These are phyloP conservation scores for Sycophaga agraensis DNA, from an alignment of 1,140 invertebrate genomes.

Conservation along the genomic window DNA sequence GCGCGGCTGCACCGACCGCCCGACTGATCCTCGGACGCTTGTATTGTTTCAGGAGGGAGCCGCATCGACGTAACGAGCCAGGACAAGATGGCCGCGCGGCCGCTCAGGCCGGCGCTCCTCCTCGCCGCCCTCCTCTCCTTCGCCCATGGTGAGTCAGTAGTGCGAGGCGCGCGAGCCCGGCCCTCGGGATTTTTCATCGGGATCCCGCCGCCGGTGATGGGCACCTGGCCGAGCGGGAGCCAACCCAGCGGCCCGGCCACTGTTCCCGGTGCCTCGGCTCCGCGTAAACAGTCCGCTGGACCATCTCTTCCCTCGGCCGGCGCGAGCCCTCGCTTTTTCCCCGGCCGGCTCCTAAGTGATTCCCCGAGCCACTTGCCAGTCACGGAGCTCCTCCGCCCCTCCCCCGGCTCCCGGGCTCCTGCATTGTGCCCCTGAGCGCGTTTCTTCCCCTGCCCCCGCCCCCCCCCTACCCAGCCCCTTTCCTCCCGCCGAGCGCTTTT, in stretches of 20 bases:
- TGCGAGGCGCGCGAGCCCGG: no score
- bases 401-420: no score
- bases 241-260: neutral
- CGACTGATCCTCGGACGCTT: slow-evolving; percentile 48
- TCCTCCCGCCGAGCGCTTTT: neutral
- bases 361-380: slow-evolving; percentile 21
- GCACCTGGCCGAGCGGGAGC: no score
- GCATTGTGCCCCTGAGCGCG: no score
- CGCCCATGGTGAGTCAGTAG: slow-evolving; percentile 56
- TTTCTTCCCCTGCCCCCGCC: neutral
- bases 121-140: slow-evolving; percentile 54
- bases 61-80: slow-evolving; percentile 59
- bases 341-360: slow-evolving; percentile 5
- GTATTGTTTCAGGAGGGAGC: slow-evolving; percentile 53
- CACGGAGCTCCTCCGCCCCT: neutral
- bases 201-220: no score
- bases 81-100: slow-evolving; percentile 54
- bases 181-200: no score
- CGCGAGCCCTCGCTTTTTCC: no score
- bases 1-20: slow-evolving; percentile 19
- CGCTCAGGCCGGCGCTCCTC: slow-evolving; percentile 50
- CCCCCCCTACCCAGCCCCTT: neutral
- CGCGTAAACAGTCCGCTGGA: no score
- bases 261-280: neutral
- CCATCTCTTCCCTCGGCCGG: no score